Evolutionary conservation across 2,797 vertebrate species (phyloP).

Genomic region (Setipinna tenuifilis): DNA sequence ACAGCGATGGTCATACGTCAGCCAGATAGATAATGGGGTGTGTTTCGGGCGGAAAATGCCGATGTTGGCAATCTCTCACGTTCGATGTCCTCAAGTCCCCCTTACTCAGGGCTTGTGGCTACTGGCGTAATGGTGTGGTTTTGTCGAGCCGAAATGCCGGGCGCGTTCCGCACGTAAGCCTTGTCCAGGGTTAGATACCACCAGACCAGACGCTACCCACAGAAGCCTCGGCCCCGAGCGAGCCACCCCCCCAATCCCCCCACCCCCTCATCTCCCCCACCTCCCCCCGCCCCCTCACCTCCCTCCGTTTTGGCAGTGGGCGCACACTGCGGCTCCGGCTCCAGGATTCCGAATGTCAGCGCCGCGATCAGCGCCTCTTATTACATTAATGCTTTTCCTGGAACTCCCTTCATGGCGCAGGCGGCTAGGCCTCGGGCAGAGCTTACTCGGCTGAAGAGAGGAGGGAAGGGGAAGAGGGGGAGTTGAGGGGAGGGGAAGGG

Average conservation of each 20-base stretch:
- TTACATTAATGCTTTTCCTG: conserved; percentile 24
- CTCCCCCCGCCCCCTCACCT: no score
- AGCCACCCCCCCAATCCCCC: background rate
- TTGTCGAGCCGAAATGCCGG: background rate
- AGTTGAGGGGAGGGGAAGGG: background rate
- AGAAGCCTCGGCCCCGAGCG: background rate
- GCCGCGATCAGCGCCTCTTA: conserved; percentile 20
- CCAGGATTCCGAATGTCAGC: conserved; percentile 12
- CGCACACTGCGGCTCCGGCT: background rate
- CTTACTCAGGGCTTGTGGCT: conserved; percentile 3
- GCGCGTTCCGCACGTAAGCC: background rate
- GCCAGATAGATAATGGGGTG: conserved; percentile 18
- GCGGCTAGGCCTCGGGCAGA: background rate
- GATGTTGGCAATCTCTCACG: background rate
- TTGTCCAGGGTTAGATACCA: conserved; percentile 13
- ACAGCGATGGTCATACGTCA: background rate
- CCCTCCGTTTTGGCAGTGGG: background rate
- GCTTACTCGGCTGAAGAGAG: background rate
- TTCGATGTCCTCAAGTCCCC: conserved; percentile 6
- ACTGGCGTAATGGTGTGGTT: background rate
- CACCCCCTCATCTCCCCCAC: no score
- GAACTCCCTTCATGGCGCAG: background rate
- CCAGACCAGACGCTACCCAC: conserved; percentile 10
- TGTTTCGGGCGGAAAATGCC: background rate
- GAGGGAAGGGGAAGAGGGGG: background rate